phyloP scores from a whole-genome alignment of 2,113 vertebrate genomes.

The Arothron firmamentum region DNA sequence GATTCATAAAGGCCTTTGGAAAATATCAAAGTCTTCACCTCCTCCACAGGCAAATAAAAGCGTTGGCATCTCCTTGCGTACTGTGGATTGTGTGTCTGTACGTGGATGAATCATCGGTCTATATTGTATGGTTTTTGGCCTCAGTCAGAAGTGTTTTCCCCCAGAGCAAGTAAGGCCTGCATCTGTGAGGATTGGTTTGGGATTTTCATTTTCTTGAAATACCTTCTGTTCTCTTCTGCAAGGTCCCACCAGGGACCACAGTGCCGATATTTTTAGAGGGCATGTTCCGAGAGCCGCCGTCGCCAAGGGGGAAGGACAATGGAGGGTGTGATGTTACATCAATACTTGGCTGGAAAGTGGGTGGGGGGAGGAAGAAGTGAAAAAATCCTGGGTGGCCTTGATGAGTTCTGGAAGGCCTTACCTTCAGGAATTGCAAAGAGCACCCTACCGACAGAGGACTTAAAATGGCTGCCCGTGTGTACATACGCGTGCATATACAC shows the following conservation, averaged over 20 bases:
- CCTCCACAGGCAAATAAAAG: slow-evolving; percentile 40
- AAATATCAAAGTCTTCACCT: slow-evolving; percentile 44
- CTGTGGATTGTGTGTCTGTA: slow-evolving; percentile 48
- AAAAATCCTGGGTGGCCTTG: slow-evolving; percentile 74
- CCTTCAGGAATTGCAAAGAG: slow-evolving; percentile 71
- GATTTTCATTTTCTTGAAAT: slow-evolving; percentile 78
- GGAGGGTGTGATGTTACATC: slow-evolving; percentile 78
- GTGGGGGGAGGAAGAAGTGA: slow-evolving; percentile 19
- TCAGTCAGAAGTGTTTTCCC: slow-evolving; percentile 67
- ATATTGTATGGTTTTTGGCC: slow-evolving; percentile 72
- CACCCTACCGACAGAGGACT: slow-evolving; percentile 57
- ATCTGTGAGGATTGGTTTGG: slow-evolving; percentile 75
- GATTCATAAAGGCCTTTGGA: slow-evolving; percentile 51
- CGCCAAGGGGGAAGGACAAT: slow-evolving; percentile 78
- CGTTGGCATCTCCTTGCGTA: slow-evolving; percentile 47
- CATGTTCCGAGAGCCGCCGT: slow-evolving; percentile 75
- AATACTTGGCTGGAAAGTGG: slow-evolving; percentile 66
- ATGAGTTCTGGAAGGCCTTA: slow-evolving; percentile 67
- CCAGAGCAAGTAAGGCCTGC: slow-evolving; percentile 66
- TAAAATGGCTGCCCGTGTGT: slow-evolving; percentile 66
- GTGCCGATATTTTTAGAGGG: slow-evolving; percentile 79
- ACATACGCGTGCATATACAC: slow-evolving; percentile 15
- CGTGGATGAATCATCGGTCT: slow-evolving; percentile 62
- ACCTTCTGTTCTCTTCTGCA: slow-evolving; percentile 77
- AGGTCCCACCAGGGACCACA: slow-evolving; percentile 70